Evolutionary conservation across 2,797 vertebrate genomes (phyloP), one percentile per base, ranked within the genome.

Genomic region (Anguilla megastoma): DNA sequence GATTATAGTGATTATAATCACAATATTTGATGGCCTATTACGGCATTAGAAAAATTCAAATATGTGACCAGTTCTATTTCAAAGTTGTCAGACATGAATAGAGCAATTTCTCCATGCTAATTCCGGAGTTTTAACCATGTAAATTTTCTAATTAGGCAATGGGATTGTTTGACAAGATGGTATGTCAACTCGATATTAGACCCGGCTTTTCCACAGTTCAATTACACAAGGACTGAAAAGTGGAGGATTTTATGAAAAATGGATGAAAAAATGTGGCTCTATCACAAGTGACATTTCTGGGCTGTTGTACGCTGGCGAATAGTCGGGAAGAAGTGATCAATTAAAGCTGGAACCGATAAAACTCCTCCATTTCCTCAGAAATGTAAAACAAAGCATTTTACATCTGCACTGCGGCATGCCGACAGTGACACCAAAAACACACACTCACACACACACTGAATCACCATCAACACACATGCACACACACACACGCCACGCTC

Each of bases 1-100:
- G 94, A 95, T 90, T 94, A 93, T 82, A 82, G 79, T 94, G 94
- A 95, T 95, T 93, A 90, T 92, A 93, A 95, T 96, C 91, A 90
- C 91, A 92, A 88, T 93, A 94, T 93, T 92, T 95, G 94, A 95
- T 93, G 93, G 93, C 90, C 86, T 83, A 93, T 95, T 95, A 82
- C 45, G 21, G 95, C 94, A 94, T 94, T 94, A 93, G 93, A 93
- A 94, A 95, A 91, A 87, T 87, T 94, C 92, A 93, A 92, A 93
- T 83, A 86, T 87, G 88, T 76, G 87, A 86, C 83, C 54, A 91
- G 66, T 86, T 90, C 88, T 93, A 94, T 94, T 94, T 95, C 92
- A 91, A 92, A 92, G 92, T 91, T 33, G 90, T 90, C 88, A 90
- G 93, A 93, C 93, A 94, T 91, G 86, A 91, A 89, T 88, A 48